These are phyloP conservation scores for Pterostichus madidus DNA, from an alignment of 2,888 invertebrate species.

Conservation along the genomic window DNA sequence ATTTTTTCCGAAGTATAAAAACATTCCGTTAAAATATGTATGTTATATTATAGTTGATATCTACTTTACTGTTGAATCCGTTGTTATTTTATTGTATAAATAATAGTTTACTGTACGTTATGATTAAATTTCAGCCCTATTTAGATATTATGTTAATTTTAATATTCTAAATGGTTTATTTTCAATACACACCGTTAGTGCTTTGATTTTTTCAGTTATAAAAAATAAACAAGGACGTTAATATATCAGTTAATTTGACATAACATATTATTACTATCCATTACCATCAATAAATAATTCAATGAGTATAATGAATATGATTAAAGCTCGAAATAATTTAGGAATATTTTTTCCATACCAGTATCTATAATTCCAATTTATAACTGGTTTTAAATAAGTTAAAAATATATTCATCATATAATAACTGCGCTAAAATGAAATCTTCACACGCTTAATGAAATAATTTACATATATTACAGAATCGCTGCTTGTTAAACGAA, in stretches of 20 bases:
- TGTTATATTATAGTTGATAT: too few species aligned
- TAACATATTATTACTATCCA: slow-evolving; percentile 35
- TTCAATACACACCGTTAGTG: too few species aligned
- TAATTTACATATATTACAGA: slow-evolving; percentile 31
- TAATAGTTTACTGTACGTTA: too few species aligned
- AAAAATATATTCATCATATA: slow-evolving; percentile 29
- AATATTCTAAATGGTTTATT: too few species aligned
- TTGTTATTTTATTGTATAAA: too few species aligned
- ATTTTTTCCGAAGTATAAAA: too few species aligned
- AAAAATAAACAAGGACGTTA: too few species aligned
- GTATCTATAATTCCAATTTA: slow-evolving; percentile 13
- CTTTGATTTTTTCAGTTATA: too few species aligned
- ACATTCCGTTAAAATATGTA: too few species aligned
- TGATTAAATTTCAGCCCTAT: too few species aligned
- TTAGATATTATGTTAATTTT: too few species aligned
- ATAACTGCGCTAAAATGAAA: slow-evolving; percentile 18
- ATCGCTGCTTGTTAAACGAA: not conserved
- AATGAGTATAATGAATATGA: slow-evolving; percentile 20
- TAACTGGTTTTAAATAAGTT: slow-evolving; percentile 30
- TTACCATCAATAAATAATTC: not conserved
- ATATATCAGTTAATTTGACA: slow-evolving; percentile 21
- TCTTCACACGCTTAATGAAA: slow-evolving; percentile 39
- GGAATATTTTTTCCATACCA: not conserved
- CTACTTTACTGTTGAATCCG: too few species aligned
- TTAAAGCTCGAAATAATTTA: slow-evolving; percentile 20